phyloP scores from a whole-genome alignment of 2,797 vertebrate genomes.

The Molossus molossus region DNA sequence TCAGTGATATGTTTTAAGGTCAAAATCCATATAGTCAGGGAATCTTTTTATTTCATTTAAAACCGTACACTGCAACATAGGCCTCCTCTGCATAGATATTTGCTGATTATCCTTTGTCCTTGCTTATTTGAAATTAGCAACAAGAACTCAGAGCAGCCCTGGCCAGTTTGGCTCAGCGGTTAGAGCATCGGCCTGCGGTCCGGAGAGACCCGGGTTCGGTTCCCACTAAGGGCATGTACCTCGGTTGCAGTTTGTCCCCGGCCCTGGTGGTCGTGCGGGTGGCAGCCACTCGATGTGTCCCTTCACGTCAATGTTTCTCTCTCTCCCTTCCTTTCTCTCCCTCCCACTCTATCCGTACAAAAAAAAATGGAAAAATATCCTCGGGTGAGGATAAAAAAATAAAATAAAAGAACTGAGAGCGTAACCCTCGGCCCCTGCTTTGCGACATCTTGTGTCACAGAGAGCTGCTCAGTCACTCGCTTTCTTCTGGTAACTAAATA shows the following conservation, averaged over 20 bases:
- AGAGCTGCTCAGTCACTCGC: not conserved
- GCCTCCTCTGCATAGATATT: not conserved
- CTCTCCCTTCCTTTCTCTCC: no score
- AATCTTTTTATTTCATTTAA: not conserved
- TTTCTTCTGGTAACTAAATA: not conserved
- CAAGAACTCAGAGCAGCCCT: not conserved
- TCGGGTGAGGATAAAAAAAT: no score
- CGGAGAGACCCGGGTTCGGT: no score
- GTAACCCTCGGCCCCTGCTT: rapidly evolving
- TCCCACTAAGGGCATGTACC: no score
- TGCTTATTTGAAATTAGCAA: not conserved
- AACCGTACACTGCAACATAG: not conserved
- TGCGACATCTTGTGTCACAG: not conserved
- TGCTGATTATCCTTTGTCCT: not conserved
- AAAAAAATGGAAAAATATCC: no score
- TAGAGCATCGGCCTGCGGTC: no score
- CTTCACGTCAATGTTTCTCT: no score
- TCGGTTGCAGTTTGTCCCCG: no score
- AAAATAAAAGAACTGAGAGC: not conserved
- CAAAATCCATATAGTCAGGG: not conserved
- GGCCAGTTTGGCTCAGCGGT: no score
- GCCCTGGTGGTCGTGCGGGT: no score
- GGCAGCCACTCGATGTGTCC: no score
- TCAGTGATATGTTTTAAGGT: not conserved
- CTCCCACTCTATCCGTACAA: no score